Evolutionary conservation across 2,888 invertebrate genomes (phyloP).

Genomic region (Cordilura impudica): DNA sequence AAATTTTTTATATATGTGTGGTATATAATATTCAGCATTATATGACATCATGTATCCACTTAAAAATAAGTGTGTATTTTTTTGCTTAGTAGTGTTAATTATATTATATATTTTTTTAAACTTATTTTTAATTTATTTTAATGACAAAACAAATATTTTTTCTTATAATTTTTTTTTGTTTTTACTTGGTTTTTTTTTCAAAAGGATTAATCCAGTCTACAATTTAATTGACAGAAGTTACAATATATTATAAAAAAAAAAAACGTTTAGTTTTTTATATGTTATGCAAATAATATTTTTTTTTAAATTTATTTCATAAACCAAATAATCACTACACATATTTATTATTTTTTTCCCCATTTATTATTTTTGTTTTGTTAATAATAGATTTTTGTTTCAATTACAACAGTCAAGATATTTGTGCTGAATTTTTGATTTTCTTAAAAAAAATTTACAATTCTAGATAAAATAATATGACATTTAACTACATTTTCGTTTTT

Average conservation of each 20-base stretch:
- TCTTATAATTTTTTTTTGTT: slow-evolving; percentile 30
- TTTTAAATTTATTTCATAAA: neutral
- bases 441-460: neutral
- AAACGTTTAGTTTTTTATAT: neutral
- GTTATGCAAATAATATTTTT: neutral
- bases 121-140: slow-evolving; percentile 18
- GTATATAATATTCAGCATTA: slow-evolving; percentile 14
- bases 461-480: neutral
- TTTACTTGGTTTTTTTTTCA: slow-evolving; percentile 42
- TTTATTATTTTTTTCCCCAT: neutral
- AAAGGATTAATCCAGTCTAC: slow-evolving; percentile 76
- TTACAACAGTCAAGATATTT: slow-evolving; percentile 44
- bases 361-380: slow-evolving; percentile 13
- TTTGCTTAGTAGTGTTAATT: neutral
- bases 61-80: neutral
- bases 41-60: neutral
- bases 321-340: slow-evolving; percentile 25
- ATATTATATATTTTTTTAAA: slow-evolving; percentile 2
- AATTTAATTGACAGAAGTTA: slow-evolving; percentile 78
- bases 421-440: slow-evolving; percentile 4
- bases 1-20: too few relatives aligned
- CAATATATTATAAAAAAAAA: slow-evolving; percentile 67
- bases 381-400: slow-evolving; percentile 12
- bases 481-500: slow-evolving; percentile 15
- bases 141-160: slow-evolving; percentile 40